Evolutionary conservation across 2,888 invertebrate genomes (phyloP).

Genomic region (Clunio marinus): DNA sequence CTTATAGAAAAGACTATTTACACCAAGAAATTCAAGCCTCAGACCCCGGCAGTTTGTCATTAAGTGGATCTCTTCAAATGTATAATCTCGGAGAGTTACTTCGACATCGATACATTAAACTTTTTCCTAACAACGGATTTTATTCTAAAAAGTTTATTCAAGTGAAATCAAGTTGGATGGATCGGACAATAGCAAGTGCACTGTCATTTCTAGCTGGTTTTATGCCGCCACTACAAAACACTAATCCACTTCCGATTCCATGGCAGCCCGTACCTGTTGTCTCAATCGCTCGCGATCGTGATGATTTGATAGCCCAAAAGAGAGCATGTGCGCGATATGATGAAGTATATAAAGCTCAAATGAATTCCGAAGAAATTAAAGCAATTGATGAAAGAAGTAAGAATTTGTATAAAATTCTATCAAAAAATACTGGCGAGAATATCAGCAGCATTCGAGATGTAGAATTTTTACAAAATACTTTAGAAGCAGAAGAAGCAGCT

Average conservation of each 20-base stretch:
- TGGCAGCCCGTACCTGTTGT: constrained; percentile 80
- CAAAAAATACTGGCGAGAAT: constrained; percentile 55
- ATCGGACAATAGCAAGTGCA: constrained; percentile 84
- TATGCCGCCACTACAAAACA: constrained; percentile 50
- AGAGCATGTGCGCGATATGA: constrained; percentile 57
- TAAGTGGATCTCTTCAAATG: constrained; percentile 64
- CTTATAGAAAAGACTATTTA: constrained; percentile 78
- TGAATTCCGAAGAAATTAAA: constrained; percentile 52
- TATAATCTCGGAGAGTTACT: constrained; percentile 70
- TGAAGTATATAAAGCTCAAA: constrained; percentile 53
- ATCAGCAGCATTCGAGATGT: constrained; percentile 61
- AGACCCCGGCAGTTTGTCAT: constrained; percentile 75
- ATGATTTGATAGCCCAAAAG: constrained; percentile 56
- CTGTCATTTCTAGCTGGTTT: constrained; percentile 73
- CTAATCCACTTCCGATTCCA: constrained; percentile 50
- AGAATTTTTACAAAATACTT: constrained; percentile 67
- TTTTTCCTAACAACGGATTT: constrained; percentile 57
- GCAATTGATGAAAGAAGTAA: constrained; percentile 55
- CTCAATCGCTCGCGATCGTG: constrained; percentile 62
- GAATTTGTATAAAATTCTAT: constrained; percentile 62
- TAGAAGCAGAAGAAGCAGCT: constrained; percentile 62
- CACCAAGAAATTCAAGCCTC: constrained; percentile 54
- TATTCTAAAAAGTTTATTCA: constrained; percentile 61
- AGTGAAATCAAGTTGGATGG: constrained; percentile 70
- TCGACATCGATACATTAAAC: constrained; percentile 63